A percentile compares a stretch with the other conserved stretches of the same genome.
These are phyloP conservation scores for Drosophila kambysellisi DNA, from an alignment of 2,888 invertebrate species.

Conservation along the genomic window DNA sequence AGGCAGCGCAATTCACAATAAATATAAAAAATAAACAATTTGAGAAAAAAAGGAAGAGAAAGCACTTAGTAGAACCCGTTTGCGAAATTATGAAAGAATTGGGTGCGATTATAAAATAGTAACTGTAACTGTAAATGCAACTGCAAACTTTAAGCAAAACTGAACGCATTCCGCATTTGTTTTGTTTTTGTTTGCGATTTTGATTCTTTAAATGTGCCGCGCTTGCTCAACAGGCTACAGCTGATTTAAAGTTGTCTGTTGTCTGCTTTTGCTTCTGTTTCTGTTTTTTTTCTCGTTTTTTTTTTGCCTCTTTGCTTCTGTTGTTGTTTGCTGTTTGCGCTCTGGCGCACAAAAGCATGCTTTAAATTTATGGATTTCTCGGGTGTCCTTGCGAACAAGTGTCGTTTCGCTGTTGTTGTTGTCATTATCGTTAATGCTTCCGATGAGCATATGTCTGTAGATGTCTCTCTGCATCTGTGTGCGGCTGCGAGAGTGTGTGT, in stretches of 20 bases:
- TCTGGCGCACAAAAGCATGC: slow-evolving; percentile 58
- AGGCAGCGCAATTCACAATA: slow-evolving; percentile 39
- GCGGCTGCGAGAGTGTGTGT: slow-evolving; percentile 13
- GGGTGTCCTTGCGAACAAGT: slow-evolving; percentile 75
- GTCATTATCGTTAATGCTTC: slow-evolving; percentile 63
- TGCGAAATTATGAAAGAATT: slow-evolving; percentile 67
- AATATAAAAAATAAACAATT: slow-evolving; percentile 47
- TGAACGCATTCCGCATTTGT: not conserved
- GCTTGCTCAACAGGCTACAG: slow-evolving; percentile 62
- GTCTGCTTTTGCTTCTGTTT: not conserved
- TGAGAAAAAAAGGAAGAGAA: slow-evolving; percentile 9
- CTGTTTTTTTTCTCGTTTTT: slow-evolving; percentile 2
- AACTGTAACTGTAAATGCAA: slow-evolving; percentile 17
- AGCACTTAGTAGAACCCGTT: slow-evolving; percentile 28
- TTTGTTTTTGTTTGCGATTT: not conserved
- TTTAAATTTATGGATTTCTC: slow-evolving; percentile 79
- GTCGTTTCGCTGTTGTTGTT: slow-evolving; percentile 55
- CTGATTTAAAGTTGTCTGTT: slow-evolving; percentile 46
- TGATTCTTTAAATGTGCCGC: slow-evolving; percentile 46
- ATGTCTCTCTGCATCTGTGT: slow-evolving; percentile 16
- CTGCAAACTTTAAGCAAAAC: slow-evolving; percentile 1
- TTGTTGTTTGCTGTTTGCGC: slow-evolving; percentile 17
- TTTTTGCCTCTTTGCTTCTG: not conserved
- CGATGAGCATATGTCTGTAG: slow-evolving; percentile 46
- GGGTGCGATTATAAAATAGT: slow-evolving; percentile 48